Evolutionary conservation across 2,888 invertebrate species (phyloP), one percentile per base, ranked within the genome.

Genomic region (Drosophila anomalata): DNA sequence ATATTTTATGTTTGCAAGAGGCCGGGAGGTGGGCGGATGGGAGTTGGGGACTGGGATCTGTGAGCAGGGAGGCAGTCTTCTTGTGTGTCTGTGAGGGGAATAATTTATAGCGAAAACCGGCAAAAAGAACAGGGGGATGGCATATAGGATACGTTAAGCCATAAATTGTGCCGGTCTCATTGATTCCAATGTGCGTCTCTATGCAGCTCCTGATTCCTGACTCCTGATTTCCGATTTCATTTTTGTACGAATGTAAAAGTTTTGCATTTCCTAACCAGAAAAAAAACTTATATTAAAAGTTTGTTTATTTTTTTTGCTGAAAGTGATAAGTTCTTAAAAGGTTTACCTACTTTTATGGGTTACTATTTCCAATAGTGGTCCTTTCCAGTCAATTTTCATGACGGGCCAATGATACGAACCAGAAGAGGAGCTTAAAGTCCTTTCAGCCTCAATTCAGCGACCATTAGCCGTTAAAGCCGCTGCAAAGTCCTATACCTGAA

Each of bases 161-260:
- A 81, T 83, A 80, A 81, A 81, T 78, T 81, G 55, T 77, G 58
- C 69, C 50, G 61, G 78, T 51, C 69, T 65, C 83, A 78, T 81
- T 81, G 83, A 76, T 77, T 80, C 72, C 77, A 58, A 61, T 71
- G 58, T 72, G 65, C 61, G 48, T 78, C 55, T 73, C 65, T 73
- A 57, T 61, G 68, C 68, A 66, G 39, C 51, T 14, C 58, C 59
- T 57, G 53, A 31, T 12, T 55, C 48, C 24, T 36, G 36, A 36
- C 36, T 14, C 36, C 36, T 36, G 56, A 44, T 74, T 63, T 36
- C 36, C 62, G 62, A 65, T 65, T 65, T 62, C 62, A 29, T 41
- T 46, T 41, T 33, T 20, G 39, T 54, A 26, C 44, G 39, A 58
- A 39, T 56, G 22, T 42, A 47, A 33, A 65, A 65, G 47, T 60